Evolutionary conservation across 2,113 vertebrate species (phyloP).

Genomic region (Calidris pygmaea): DNA sequence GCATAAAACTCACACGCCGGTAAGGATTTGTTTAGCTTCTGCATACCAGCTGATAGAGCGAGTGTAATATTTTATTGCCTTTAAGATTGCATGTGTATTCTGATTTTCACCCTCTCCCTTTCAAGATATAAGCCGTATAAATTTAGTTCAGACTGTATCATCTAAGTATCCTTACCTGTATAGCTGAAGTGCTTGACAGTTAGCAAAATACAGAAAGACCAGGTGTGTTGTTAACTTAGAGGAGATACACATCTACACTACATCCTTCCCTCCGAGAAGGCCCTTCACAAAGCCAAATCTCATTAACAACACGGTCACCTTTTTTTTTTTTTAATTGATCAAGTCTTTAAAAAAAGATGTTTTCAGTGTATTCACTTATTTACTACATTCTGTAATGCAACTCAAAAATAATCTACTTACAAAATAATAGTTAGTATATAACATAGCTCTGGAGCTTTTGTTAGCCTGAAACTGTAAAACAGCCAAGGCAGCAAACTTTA

Average conservation of each 20-base stretch:
- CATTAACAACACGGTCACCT: neutral
- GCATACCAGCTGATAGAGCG: neutral
- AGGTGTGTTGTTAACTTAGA: neutral
- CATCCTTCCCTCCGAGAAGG: neutral
- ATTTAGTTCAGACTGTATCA: neutral
- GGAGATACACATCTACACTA: neutral
- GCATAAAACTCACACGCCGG: neutral
- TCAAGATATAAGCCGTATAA: neutral
- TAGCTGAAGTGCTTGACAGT: neutral
- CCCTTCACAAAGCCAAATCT: neutral
- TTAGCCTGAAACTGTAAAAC: slow-evolving; percentile 35
- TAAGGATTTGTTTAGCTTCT: slow-evolving; percentile 26
- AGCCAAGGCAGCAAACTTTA: slow-evolving; percentile 54
- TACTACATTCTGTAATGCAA: neutral
- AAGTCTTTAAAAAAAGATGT: neutral
- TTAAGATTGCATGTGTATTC: neutral
- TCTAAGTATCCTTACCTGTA: neutral
- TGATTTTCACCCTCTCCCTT: neutral
- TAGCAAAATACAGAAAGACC: neutral
- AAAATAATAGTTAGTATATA: neutral
- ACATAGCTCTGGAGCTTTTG: slow-evolving; percentile 24
- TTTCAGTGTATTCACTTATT: neutral
- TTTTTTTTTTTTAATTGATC: neutral
- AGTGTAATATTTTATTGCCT: neutral
- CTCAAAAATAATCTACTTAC: neutral